Conservation (phyloP, 2,888 invertebrate species). For the Hipparchia sbordonii region DNA sequence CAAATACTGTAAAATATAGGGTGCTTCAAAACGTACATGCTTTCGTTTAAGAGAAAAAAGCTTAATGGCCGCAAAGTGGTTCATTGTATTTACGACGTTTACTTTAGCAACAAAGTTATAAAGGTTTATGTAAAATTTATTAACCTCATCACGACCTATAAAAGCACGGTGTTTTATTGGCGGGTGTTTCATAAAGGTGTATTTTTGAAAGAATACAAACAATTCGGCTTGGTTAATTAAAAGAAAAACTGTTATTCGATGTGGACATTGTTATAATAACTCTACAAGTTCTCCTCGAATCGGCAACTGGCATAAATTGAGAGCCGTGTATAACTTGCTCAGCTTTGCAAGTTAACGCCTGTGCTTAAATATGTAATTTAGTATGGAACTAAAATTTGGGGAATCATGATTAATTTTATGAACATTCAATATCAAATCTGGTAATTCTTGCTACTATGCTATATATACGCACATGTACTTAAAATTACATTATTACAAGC, state of each 20-base stretch:
- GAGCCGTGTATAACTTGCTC: not conserved
- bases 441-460: too few relatives aligned
- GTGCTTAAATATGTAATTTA: too few relatives aligned
- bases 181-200: not conserved
- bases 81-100: constrained; percentile 39
- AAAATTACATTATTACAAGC: too few relatives aligned
- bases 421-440: too few relatives aligned
- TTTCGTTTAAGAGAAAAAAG: constrained; percentile 31
- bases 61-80: constrained; percentile 37
- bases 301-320: not conserved
- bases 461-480: too few relatives aligned
- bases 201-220: constrained; percentile 6
- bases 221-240: constrained; percentile 5
- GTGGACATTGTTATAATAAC: constrained; percentile 1
- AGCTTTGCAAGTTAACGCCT: too few relatives aligned
- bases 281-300: not conserved
- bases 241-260: constrained; percentile 5
- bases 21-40: constrained; percentile 24
- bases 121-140: constrained; percentile 37
- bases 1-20: constrained; percentile 32
- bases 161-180: constrained; percentile 24
- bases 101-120: constrained; percentile 39
- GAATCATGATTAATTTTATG: too few relatives aligned
- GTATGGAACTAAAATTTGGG: too few relatives aligned
- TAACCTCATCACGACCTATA: constrained; percentile 29